Conservation (phyloP, 2,888 invertebrate genomes). For the Drosophila borborema region DNA sequence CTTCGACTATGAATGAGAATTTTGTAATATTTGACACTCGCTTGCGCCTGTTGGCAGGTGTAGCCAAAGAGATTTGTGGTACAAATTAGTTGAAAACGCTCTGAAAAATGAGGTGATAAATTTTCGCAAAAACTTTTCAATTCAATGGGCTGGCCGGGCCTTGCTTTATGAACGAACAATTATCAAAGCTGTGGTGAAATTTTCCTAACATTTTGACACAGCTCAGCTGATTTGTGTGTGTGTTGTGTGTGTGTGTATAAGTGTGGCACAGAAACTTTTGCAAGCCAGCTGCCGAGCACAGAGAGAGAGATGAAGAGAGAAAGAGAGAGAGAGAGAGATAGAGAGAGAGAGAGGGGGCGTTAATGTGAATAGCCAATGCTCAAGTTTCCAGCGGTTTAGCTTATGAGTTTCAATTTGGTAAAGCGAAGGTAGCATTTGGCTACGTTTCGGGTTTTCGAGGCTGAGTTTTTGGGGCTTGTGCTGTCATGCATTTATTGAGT, state of each 20-base stretch:
- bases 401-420: constrained; percentile 34
- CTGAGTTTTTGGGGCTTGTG: constrained; percentile 13
- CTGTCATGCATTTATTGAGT: constrained; percentile 51
- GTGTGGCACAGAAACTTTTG: constrained; percentile 49
- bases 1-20: constrained; percentile 18
- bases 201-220: constrained; percentile 27
- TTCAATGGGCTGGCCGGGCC: constrained; percentile 36
- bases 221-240: constrained; percentile 33
- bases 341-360: constrained; percentile 1
- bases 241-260: constrained; percentile 38
- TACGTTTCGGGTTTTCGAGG: constrained; percentile 1
- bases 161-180: constrained; percentile 60
- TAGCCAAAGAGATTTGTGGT: constrained; percentile 58
- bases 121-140: constrained; percentile 56
- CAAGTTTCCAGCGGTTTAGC: constrained; percentile 41
- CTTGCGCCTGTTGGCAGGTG: constrained; percentile 55
- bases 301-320: too few species aligned
- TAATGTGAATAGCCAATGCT: constrained; percentile 42
- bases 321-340: too few species aligned
- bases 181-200: constrained; percentile 59
- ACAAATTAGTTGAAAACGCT: constrained; percentile 69
- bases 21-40: constrained; percentile 52
- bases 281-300: constrained; percentile 40
- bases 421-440: neutral
- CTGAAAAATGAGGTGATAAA: constrained; percentile 71